A percentile compares a stretch with the other conserved stretches of the same genome.
phyloP scores from a whole-genome alignment of 2,888 invertebrate species.

The Conomelus anceps region DNA sequence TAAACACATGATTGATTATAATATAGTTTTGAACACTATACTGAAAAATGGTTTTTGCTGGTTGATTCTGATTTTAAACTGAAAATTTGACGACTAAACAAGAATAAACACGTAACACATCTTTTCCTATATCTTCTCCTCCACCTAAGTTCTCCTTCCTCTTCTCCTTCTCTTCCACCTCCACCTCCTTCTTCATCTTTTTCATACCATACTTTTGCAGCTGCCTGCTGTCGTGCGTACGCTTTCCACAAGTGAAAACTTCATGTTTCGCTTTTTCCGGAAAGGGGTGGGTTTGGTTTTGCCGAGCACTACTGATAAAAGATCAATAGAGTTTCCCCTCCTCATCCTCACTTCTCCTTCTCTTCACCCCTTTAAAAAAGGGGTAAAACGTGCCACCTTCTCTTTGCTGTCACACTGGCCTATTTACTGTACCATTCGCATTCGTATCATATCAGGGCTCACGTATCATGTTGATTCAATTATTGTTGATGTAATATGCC shows the following conservation, averaged over 20 bases:
- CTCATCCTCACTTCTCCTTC: background rate
- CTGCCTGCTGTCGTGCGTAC: background rate
- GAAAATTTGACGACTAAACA: too few relatives aligned
- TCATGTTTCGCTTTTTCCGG: background rate
- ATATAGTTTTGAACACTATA: too few relatives aligned
- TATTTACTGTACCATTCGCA: background rate
- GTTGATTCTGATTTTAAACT: too few relatives aligned
- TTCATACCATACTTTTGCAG: background rate
- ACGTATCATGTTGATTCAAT: background rate
- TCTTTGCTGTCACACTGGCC: background rate
- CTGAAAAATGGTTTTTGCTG: too few relatives aligned
- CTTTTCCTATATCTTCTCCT: too few relatives aligned
- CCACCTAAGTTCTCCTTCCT: too few relatives aligned
- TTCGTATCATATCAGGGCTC: background rate
- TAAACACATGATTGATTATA: too few relatives aligned
- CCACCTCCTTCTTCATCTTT: too few relatives aligned
- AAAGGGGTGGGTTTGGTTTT: background rate
- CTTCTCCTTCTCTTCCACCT: too few relatives aligned
- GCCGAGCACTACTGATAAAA: background rate
- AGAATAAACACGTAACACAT: too few relatives aligned
- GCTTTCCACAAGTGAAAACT: background rate
- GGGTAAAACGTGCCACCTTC: background rate
- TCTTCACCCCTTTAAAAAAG: background rate
- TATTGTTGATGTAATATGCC: background rate
- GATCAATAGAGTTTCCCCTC: background rate